Percentiles rank a stretch among this genome's conserved stretches.
phyloP scores from a whole-genome alignment of 2,888 invertebrate genomes.

The Ethmia dodecea region DNA sequence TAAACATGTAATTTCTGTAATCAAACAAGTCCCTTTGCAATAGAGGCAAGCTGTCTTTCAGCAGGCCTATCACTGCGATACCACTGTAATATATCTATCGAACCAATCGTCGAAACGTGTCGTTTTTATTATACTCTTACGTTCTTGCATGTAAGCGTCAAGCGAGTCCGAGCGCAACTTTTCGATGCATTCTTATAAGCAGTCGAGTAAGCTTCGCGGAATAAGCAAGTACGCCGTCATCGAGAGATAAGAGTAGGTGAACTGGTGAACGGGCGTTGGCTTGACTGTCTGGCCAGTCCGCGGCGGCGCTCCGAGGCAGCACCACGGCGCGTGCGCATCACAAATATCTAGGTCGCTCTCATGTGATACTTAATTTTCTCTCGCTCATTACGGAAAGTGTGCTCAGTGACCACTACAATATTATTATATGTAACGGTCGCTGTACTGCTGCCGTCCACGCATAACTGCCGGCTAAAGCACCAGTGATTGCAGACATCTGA shows the following conservation, averaged over 20 bases:
- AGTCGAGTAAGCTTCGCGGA: constrained; percentile 47
- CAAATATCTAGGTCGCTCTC: constrained; percentile 52
- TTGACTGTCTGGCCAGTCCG: constrained; percentile 56
- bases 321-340: constrained; percentile 59
- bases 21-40: too few species aligned
- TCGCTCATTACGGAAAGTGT: constrained; percentile 50
- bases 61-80: too few species aligned
- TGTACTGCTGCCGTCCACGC: too few species aligned
- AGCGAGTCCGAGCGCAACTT: constrained; percentile 12
- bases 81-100: too few species aligned
- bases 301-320: constrained; percentile 52
- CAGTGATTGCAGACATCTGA: constrained; percentile 37
- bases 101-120: too few species aligned
- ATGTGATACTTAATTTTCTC: constrained; percentile 55
- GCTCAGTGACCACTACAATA: constrained; percentile 40
- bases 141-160: too few species aligned
- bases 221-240: constrained; percentile 44
- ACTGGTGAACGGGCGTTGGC: constrained; percentile 70
- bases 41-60: too few species aligned
- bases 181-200: constrained; percentile 37
- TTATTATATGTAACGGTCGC: constrained; percentile 36
- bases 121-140: too few species aligned
- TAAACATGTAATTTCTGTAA: too few species aligned
- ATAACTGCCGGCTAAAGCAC: constrained; percentile 1
- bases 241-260: constrained; percentile 68